Percentiles rank a stretch among this genome's conserved stretches.
These are phyloP conservation scores for Tinea trinotella DNA, from an alignment of 2,888 invertebrate genomes.

Conservation along the genomic window DNA sequence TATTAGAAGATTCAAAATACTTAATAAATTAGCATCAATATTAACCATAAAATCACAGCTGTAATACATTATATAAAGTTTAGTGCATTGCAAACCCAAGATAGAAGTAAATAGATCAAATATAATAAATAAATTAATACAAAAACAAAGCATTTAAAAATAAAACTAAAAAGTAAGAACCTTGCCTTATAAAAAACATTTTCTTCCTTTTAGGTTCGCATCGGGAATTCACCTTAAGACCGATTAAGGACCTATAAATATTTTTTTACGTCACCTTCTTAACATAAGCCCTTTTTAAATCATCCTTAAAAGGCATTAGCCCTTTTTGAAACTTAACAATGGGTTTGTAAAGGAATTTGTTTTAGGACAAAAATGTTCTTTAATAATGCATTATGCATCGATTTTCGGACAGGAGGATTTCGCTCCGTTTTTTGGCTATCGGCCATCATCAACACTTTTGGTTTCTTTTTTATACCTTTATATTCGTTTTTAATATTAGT, in stretches of 20 bases:
- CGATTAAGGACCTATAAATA: conserved; percentile 17
- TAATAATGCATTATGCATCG: conserved; percentile 13
- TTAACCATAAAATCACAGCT: too few relatives aligned
- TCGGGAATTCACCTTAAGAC: conserved; percentile 9
- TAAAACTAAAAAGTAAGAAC: too few relatives aligned
- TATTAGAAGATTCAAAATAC: too few relatives aligned
- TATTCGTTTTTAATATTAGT: too few relatives aligned
- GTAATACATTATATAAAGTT: too few relatives aligned
- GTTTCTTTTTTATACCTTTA: neutral
- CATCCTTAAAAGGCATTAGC: conserved; percentile 17
- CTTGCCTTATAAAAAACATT: neutral
- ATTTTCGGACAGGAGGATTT: neutral
- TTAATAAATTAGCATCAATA: too few relatives aligned
- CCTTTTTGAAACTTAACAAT: conserved; percentile 14
- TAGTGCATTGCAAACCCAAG: too few relatives aligned
- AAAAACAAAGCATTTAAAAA: too few relatives aligned
- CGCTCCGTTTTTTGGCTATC: neutral
- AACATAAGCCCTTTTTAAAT: conserved; percentile 20
- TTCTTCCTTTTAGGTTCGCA: neutral
- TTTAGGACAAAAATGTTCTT: conserved; percentile 1
- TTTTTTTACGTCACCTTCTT: conserved; percentile 19
- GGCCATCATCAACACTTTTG: neutral
- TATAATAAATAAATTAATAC: too few relatives aligned
- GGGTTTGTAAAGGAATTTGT: conserved; percentile 15
- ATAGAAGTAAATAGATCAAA: too few relatives aligned